These are phyloP conservation scores for Drosophila guanche DNA, from an alignment of 1,140 invertebrate species.

Conservation along the genomic window DNA sequence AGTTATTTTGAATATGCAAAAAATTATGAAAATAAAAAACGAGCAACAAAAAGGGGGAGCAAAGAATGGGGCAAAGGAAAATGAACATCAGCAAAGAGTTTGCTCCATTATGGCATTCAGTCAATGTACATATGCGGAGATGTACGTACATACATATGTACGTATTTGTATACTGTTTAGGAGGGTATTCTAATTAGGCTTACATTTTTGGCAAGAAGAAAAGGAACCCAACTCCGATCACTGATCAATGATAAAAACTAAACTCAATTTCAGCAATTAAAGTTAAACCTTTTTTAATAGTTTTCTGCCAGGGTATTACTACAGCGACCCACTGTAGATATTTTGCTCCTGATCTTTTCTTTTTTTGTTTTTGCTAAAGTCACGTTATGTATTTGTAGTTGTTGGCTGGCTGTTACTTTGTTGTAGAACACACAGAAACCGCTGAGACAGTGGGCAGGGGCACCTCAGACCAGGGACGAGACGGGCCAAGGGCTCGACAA, in stretches of 20 bases:
- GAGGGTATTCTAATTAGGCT: too few relatives aligned
- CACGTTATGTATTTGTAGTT: slow-evolving; percentile 36
- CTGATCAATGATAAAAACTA: too few relatives aligned
- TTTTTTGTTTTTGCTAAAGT: slow-evolving; percentile 36
- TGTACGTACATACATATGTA: slow-evolving; percentile 11
- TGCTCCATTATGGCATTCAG: slow-evolving; percentile 59
- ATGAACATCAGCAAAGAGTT: slow-evolving; percentile 45
- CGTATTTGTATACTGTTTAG: not conserved
- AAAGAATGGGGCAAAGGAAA: slow-evolving; percentile 24
- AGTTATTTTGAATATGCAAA: slow-evolving; percentile 81
- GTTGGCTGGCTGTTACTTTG: slow-evolving; percentile 67
- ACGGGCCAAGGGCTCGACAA: slow-evolving; percentile 67
- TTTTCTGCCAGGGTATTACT: slow-evolving; percentile 18
- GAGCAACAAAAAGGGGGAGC: slow-evolving; percentile 1
- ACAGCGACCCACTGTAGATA: slow-evolving; percentile 9
- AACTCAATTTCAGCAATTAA: too few relatives aligned
- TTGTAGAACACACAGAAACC: slow-evolving; percentile 69
- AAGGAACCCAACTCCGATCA: too few relatives aligned
- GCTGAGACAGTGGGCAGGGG: slow-evolving; percentile 10
- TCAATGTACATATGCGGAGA: slow-evolving; percentile 1
- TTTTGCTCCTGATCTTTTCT: slow-evolving; percentile 9
- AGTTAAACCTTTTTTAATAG: not conserved
- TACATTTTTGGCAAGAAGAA: not conserved
- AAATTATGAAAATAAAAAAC: slow-evolving; percentile 55
- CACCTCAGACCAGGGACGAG: slow-evolving; percentile 17